These are phyloP conservation scores for Athetis lepigone DNA, from an alignment of 2,888 invertebrate genomes.

Conservation along the genomic window DNA sequence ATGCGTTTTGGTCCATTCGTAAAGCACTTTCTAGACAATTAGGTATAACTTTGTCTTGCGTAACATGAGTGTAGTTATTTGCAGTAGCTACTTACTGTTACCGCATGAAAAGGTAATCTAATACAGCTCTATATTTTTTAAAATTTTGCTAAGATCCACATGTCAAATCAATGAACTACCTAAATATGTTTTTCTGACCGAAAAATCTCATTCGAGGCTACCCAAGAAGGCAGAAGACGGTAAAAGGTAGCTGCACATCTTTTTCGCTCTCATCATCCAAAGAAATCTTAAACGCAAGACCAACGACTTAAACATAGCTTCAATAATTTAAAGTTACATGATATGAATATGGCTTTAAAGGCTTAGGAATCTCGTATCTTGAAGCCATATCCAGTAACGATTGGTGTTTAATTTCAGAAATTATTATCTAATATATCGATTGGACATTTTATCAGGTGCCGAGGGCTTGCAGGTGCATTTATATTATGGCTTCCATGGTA, in stretches of 20 bases:
- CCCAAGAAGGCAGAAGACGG: too few species aligned
- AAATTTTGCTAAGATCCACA: background rate
- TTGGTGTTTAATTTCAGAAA: conserved; percentile 6
- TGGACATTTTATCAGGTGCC: conserved; percentile 7
- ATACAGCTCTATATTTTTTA: background rate
- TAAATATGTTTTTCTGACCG: too few species aligned
- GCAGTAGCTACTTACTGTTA: conserved; percentile 16
- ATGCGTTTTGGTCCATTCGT: conserved; percentile 7
- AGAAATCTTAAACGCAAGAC: too few species aligned
- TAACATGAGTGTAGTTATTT: conserved; percentile 28
- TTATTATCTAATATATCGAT: conserved; percentile 16
- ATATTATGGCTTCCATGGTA: conserved; percentile 47
- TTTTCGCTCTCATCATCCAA: too few species aligned
- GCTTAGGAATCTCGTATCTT: background rate
- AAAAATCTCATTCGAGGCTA: too few species aligned
- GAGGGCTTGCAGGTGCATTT: conserved; percentile 8
- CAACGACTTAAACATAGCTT: too few species aligned
- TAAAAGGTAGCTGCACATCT: too few species aligned
- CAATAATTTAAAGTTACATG: too few species aligned
- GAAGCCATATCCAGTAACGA: conserved; percentile 32
- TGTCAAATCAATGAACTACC: too few species aligned
- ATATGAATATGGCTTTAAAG: too few species aligned
- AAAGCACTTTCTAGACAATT: conserved; percentile 45
- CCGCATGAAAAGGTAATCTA: conserved; percentile 20
- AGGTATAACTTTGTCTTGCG: conserved; percentile 28